Evolutionary conservation across 2,113 vertebrate species (phyloP).

Genomic region (Aptenodytes patagonicus): DNA sequence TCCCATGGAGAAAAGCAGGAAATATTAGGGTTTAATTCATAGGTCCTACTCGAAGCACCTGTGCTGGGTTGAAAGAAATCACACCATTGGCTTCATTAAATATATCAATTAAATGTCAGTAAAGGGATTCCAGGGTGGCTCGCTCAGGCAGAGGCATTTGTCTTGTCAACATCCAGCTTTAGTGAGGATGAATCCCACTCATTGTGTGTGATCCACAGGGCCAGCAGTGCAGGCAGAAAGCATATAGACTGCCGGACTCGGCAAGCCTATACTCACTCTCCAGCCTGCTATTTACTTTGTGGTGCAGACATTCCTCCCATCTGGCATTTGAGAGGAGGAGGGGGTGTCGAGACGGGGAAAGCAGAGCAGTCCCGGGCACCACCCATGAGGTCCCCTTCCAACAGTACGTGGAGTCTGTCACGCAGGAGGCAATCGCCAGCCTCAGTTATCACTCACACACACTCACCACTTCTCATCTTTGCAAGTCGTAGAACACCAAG

Average conservation of each 20-base stretch:
- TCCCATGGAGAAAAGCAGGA: neutral
- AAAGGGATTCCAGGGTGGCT: neutral
- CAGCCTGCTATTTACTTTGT: neutral
- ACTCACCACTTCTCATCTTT: neutral
- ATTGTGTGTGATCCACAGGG: rapidly evolving
- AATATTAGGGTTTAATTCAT: neutral
- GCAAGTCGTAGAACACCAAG: rapidly evolving
- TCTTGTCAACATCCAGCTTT: neutral
- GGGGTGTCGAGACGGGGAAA: neutral
- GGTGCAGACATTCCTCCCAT: slow-evolving; percentile 23
- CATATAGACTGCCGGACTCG: neutral
- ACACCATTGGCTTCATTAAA: neutral
- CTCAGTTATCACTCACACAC: neutral
- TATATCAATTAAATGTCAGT: neutral
- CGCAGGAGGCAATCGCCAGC: neutral
- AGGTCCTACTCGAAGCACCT: neutral
- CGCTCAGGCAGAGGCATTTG: neutral
- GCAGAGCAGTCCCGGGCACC: neutral
- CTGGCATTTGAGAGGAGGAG: neutral
- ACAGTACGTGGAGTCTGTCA: neutral
- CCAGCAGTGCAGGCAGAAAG: neutral
- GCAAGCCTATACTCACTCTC: neutral
- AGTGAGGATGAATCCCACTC: neutral
- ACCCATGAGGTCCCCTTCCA: neutral
- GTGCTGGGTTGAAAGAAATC: neutral